These are phyloP conservation scores for Haplotaxodon microlepis DNA, from an alignment of 2,113 vertebrate genomes.

Conservation along the genomic window DNA sequence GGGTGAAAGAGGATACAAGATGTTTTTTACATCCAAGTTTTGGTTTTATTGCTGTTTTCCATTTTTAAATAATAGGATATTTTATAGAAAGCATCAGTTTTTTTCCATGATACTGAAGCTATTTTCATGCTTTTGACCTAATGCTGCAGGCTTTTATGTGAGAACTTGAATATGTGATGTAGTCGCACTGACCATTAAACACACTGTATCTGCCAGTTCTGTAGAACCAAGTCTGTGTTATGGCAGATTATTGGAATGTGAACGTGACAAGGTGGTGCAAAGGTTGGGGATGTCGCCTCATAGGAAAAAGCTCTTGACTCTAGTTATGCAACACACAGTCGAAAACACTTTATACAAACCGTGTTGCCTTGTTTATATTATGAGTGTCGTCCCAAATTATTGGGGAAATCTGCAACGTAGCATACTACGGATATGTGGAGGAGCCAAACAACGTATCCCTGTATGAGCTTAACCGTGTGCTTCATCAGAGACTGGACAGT, in stretches of 20 bases:
- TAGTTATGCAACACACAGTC: not conserved
- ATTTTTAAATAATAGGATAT: not conserved
- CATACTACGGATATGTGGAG: accelerated
- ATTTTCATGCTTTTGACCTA: not conserved
- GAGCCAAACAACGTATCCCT: not conserved
- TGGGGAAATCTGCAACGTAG: not conserved
- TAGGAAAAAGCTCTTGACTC: not conserved
- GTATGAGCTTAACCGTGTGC: not conserved
- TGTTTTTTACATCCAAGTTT: not conserved
- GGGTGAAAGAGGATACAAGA: not conserved
- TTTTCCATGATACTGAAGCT: not conserved
- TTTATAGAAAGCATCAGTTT: not conserved
- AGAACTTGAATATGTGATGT: not conserved
- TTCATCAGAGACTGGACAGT: not conserved
- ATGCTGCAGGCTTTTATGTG: not conserved
- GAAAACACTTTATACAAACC: not conserved
- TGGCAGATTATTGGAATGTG: not conserved
- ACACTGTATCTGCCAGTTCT: not conserved
- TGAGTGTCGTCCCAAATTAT: not conserved
- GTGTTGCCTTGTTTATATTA: accelerated
- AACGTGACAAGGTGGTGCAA: not conserved
- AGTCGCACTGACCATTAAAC: not conserved
- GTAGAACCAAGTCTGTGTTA: not conserved
- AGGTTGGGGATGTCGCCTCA: not conserved
- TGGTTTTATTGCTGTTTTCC: not conserved